Base-by-base conservation (phyloP, 2,888 invertebrate genomes). In the Dione vanillae region DNA sequence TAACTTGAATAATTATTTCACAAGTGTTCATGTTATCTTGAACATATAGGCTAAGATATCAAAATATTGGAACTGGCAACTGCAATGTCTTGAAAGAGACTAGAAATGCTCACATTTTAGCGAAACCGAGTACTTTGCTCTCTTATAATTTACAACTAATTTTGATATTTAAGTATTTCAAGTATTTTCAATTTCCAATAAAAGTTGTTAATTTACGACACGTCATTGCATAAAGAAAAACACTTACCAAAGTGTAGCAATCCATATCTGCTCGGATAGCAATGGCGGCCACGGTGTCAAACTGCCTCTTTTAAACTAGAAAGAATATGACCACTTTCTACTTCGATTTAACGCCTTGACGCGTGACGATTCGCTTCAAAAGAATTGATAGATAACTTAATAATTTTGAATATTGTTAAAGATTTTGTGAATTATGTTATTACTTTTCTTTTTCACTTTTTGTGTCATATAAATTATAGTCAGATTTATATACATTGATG, bases 261-360 rank as follows among this genome's bases (percentile, higher is more conserved):
- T 85, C 83, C 90, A 90, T 90, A 76, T 80, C 78, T 69, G 76
- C 75, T 78, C 81, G 79, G 73, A 75, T 76, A 76, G 80, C 78
- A 90, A 89, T 91, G 90, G 77, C 82, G 74, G 75, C 65, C 65
- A 45, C 74, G 74, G 65, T 79, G 79, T 78, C 82, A 82, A 80
- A 80, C 85, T 77, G 80, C 82, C 83, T 86, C 85, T 92, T 92
- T 87, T 91, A 92, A 90, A 87, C 83, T 84, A 86, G 86, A 85
- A 89, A 89, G 87, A 91, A 91, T 54, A 90, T 89, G 86, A 85
- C 82, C 86, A 91, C 92, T 92, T 92, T 92, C 92, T 91, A 89
- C 69, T 71, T 72, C 81, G 81, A 83, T 85, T 87, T 89, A 79
- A 88, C 86, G 92, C 80, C 86, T 78, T 79, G 77, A 68, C 75